Percentiles rank a stretch among this genome's conserved stretches.
phyloP scores from a whole-genome alignment of 2,113 vertebrate genomes.

The Rhagologus leucostigma region DNA sequence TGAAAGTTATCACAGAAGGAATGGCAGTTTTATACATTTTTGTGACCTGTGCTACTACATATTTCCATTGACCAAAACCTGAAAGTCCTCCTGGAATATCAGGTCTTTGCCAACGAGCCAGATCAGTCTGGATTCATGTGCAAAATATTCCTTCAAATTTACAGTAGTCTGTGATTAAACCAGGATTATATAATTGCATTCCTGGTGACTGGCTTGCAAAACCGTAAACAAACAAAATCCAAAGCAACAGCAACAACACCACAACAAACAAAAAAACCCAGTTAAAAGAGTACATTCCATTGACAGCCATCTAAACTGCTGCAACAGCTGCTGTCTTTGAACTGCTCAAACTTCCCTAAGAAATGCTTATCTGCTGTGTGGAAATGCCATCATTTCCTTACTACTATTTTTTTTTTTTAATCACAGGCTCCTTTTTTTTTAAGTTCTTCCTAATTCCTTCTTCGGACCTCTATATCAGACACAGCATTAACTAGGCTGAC shows the following conservation, averaged over 20 bases:
- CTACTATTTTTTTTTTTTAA: background rate
- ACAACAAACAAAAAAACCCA: background rate
- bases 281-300: background rate
- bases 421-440: background rate
- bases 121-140: background rate
- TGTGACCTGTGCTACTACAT: background rate
- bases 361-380: background rate
- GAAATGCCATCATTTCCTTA: background rate
- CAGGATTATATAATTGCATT: conserved; percentile 8
- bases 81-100: background rate
- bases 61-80: background rate
- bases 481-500: background rate
- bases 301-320: background rate
- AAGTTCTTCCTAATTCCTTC: background rate
- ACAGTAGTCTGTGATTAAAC: background rate
- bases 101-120: background rate
- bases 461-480: background rate
- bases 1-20: background rate
- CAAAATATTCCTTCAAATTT: background rate
- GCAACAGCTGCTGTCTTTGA: background rate
- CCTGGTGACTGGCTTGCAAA: conserved; percentile 3
- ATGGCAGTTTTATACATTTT: background rate
- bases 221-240: background rate
- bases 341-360: background rate
- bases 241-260: background rate